Conservation (phyloP, 2,113 vertebrate genomes). For the Balaeniceps rex region DNA sequence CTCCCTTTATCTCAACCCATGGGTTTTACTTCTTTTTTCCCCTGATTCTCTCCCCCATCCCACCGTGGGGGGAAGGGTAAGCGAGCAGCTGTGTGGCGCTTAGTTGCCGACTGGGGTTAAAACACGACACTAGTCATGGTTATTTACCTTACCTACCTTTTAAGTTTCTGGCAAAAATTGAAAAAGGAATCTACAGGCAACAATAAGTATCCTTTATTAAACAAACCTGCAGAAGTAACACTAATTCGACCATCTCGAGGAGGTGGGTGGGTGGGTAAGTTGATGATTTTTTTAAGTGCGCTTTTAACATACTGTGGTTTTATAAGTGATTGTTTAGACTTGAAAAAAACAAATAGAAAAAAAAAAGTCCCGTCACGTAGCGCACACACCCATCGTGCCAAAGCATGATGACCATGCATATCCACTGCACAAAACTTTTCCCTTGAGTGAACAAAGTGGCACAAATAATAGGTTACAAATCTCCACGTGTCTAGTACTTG, state of each 20-base stretch:
- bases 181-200: not conserved
- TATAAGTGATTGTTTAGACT: not conserved
- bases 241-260: not conserved
- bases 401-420: not conserved
- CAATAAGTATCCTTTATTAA: not conserved
- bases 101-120: too few relatives aligned
- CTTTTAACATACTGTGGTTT: not conserved
- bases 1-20: too few relatives aligned
- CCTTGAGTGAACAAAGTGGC: constrained; percentile 8
- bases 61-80: too few relatives aligned
- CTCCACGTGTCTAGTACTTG: not conserved
- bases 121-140: accelerated
- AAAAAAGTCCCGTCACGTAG: not conserved
- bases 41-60: too few relatives aligned
- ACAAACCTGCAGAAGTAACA: not conserved
- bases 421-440: not conserved
- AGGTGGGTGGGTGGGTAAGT: not conserved
- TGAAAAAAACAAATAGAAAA: not conserved
- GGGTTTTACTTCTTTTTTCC: too few relatives aligned
- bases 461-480: constrained; percentile 32
- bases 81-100: too few relatives aligned
- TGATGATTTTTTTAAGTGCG: not conserved
- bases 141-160: not conserved
- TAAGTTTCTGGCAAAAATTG: not conserved
- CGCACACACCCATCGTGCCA: not conserved